These are phyloP conservation scores for Cephonodes hylas DNA, from an alignment of 2,888 invertebrate genomes.

Conservation along the genomic window DNA sequence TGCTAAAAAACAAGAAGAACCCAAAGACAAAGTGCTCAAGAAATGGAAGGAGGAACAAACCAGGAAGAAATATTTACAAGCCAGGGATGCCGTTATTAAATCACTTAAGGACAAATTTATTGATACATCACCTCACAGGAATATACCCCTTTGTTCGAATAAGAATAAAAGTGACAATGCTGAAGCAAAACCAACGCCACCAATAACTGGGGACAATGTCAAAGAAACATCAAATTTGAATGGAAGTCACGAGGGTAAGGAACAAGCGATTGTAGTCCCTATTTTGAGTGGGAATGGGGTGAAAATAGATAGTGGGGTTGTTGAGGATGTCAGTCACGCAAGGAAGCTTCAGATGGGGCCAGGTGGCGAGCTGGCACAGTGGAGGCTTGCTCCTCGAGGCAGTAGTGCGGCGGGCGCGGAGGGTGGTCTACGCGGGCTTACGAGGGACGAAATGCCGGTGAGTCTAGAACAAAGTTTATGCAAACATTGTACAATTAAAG, in stretches of 20 bases:
- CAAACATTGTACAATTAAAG: not conserved
- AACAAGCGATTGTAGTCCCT: constrained; percentile 37
- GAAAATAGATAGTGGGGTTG: constrained; percentile 37
- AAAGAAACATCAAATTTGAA: constrained; percentile 74
- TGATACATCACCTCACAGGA: constrained; percentile 33
- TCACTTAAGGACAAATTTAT: constrained; percentile 70
- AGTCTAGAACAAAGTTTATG: constrained; percentile 34
- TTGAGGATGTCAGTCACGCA: constrained; percentile 68
- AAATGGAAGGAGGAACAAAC: constrained; percentile 67
- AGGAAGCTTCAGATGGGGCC: constrained; percentile 70
- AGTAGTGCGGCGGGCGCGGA: constrained; percentile 71
- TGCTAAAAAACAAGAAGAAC: constrained; percentile 34
- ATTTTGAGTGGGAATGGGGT: constrained; percentile 41
- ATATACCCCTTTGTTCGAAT: constrained; percentile 39
- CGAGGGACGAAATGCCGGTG: constrained; percentile 68
- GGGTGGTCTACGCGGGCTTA: constrained; percentile 60
- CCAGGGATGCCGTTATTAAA: constrained; percentile 66
- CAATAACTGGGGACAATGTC: constrained; percentile 66
- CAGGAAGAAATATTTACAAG: constrained; percentile 60
- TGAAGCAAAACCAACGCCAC: constrained; percentile 50
- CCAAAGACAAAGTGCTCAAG: constrained; percentile 60
- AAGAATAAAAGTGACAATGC: constrained; percentile 49
- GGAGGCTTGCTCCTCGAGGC: constrained; percentile 61
- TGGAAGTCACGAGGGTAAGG: constrained; percentile 47
- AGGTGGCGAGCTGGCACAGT: constrained; percentile 75